These are phyloP conservation scores for Zosterops japonicus DNA, from an alignment of 2,113 vertebrate species.

Conservation along the genomic window DNA sequence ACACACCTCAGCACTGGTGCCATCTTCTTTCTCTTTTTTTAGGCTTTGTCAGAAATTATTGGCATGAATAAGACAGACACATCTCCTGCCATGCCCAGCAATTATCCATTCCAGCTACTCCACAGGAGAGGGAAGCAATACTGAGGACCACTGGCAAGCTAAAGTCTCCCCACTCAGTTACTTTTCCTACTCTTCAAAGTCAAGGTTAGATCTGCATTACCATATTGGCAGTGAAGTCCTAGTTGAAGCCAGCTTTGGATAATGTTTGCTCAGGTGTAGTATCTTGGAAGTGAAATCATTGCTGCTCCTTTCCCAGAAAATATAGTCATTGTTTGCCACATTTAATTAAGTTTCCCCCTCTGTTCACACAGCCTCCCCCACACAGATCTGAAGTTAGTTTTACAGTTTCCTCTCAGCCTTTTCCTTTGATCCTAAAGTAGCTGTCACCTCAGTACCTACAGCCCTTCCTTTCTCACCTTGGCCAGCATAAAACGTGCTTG, in stretches of 20 bases:
- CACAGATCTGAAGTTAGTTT: conserved; percentile 46
- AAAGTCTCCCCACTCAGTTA: not conserved
- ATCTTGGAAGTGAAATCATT: conserved; percentile 44
- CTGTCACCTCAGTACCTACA: conserved; percentile 55
- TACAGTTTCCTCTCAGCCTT: conserved; percentile 57
- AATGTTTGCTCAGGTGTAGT: conserved; percentile 64
- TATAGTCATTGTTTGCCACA: conserved; percentile 54
- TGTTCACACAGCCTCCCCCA: conserved; percentile 1
- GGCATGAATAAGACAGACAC: not conserved
- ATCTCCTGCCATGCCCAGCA: not conserved
- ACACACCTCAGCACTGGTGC: not conserved
- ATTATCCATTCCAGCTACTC: not conserved
- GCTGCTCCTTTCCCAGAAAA: conserved; percentile 16
- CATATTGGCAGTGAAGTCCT: not conserved
- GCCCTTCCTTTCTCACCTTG: conserved; percentile 55
- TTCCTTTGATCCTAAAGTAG: conserved; percentile 55
- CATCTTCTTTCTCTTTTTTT: not conserved
- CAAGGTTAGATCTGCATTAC: not conserved
- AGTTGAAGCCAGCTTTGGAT: conserved; percentile 23
- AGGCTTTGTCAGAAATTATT: not conserved
- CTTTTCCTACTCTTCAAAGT: conserved; percentile 3
- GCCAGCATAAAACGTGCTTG: conserved; percentile 57
- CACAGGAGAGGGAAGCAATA: not conserved
- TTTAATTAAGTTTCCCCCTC: conserved; percentile 57
- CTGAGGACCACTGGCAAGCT: not conserved